Conservation (phyloP, 2,888 invertebrate species). For the Thecocarcelia acutangulata region DNA sequence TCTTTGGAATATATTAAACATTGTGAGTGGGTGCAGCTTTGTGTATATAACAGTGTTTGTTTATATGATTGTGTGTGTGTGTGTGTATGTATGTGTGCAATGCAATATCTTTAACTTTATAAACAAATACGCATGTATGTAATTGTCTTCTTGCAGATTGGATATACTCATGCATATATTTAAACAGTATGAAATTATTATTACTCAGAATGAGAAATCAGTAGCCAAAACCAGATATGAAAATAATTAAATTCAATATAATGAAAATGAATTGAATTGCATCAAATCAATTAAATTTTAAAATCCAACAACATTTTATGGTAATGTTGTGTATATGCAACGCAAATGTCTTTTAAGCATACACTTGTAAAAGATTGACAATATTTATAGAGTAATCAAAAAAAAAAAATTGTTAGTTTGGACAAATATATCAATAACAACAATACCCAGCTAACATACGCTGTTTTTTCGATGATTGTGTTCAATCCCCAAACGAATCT, state of each 20-base stretch:
- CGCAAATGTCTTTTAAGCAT: not conserved
- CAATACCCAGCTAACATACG: no score
- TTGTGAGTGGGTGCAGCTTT: not conserved
- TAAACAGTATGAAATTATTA: conserved; percentile 30
- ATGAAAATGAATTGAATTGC: conserved; percentile 49
- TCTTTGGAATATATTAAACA: conserved; percentile 6
- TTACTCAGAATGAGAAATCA: conserved; percentile 43
- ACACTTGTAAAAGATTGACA: not conserved
- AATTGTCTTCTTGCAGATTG: no score
- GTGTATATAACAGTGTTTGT: no score
- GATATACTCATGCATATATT: not conserved
- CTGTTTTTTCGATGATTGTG: no score
- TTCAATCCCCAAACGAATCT: no score
- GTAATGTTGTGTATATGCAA: not conserved
- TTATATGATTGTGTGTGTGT: not conserved
- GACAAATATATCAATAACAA: no score
- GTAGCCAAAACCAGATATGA: conserved; percentile 54
- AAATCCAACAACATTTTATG: conserved; percentile 26
- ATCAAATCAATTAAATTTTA: conserved; percentile 59
- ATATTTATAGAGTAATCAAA: no score
- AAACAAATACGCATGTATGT: conserved; percentile 13
- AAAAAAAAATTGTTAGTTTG: no score
- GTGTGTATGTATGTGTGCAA: conserved; percentile 1
- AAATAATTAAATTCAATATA: conserved; percentile 63
- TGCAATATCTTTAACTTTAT: conserved; percentile 1